Base-by-base conservation (phyloP, 1,140 invertebrate species). In the Panulirus ornatus region DNA sequence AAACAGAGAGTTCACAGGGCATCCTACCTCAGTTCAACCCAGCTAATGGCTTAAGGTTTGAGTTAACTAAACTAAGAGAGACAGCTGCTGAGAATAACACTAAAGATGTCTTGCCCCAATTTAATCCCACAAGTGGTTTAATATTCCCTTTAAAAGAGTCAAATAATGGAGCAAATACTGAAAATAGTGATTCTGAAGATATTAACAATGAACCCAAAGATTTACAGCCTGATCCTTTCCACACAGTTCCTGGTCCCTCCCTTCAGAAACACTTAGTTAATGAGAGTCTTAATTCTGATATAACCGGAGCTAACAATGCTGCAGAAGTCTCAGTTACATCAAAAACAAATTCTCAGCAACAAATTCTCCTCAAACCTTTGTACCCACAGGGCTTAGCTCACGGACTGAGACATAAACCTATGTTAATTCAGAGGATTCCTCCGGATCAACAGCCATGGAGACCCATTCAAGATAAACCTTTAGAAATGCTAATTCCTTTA, bases 21-120 rank as follows among this genome's bases (percentile, higher is more conserved):
- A 66, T 66, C n/a, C 58, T 66, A 1, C n/a, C 58, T 66, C 58
- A 66, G 58, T 66, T 66, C 58, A 66, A 22, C 58, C 58, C 58
- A 66, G 27, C n/a, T 30, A 66, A 27, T 66, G 58, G 58, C n/a
- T 66, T 66, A 27, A 8, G 30, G 27, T 66, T 66, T 30, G 30
- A 66, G 30, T 66, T 66, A 27, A 0, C 22, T 6, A 66, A 66
- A 30, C 16, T 22, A 5, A 30, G 1, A 66, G 27, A 66, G 30
- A 30, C 58, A 66, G 6, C 27, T 30, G 27, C 58, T 22, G 58
- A 66, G 8, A 27, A 0, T 27, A 66, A 30, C 6, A 30, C 0
- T 9, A 27, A 16, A 66, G 22, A 30, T 66, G 22, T 66, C 30
- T 66, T 66, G 11, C 58, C 58, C 22, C 58, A 66, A 11, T 66